phyloP scores from a whole-genome alignment of 2,113 vertebrate species.

The Catharus fuscescens region DNA sequence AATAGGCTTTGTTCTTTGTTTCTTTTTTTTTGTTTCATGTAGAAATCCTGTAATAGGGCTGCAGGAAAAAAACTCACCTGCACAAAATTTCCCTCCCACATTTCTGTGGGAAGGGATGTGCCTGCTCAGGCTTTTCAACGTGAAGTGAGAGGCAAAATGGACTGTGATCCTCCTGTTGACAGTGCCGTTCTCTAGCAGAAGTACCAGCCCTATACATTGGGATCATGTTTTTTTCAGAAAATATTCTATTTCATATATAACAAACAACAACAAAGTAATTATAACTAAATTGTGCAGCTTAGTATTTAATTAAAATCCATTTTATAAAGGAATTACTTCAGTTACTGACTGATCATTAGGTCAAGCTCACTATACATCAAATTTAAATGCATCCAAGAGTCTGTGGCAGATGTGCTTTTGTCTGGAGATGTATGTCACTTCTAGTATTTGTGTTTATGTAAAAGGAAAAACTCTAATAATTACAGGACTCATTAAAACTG shows the following conservation, averaged over 20 bases:
- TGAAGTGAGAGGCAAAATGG: not conserved
- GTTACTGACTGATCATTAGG: not conserved
- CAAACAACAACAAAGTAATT: not conserved
- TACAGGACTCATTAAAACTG: not conserved
- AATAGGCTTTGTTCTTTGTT: not conserved
- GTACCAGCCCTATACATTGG: fast-evolving
- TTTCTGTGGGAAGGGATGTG: not conserved
- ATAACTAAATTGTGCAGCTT: not conserved
- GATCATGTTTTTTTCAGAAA: not conserved
- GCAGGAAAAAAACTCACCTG: not conserved
- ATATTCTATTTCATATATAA: not conserved
- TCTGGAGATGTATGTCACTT: not conserved
- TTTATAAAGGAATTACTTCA: not conserved
- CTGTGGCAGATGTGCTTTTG: not conserved
- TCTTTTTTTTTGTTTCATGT: not conserved
- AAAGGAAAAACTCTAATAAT: not conserved
- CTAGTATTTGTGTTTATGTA: not conserved
- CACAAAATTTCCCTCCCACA: not conserved
- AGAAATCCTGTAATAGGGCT: not conserved
- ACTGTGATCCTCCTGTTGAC: not conserved
- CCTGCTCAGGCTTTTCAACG: not conserved
- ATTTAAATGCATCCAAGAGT: not conserved
- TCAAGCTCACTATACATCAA: not conserved
- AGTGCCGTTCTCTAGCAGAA: not conserved
- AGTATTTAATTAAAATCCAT: not conserved